Conservation (phyloP, 1,140 invertebrate genomes). For the Teleogryllus occipitalis region DNA sequence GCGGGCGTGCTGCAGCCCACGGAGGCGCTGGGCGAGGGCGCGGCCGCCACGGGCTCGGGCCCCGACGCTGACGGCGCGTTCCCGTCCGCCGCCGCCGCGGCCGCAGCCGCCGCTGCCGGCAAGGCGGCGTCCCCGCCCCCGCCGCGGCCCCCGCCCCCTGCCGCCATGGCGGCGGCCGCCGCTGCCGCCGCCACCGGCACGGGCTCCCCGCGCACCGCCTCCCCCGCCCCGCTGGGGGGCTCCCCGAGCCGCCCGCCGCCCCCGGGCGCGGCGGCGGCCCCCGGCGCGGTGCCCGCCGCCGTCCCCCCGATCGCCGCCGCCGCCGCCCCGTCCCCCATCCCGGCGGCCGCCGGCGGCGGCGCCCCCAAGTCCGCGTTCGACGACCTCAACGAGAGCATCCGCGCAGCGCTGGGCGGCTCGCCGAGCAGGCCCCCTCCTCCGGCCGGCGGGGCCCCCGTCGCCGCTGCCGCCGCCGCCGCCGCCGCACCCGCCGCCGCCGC, state of each 20-base stretch:
- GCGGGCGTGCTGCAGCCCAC: slow-evolving; percentile 30
- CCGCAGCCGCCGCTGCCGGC: slow-evolving; percentile 22
- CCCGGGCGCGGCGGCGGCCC: background rate
- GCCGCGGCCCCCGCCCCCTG: slow-evolving; percentile 27
- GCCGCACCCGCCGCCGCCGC: slow-evolving; percentile 13
- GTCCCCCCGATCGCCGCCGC: too few species aligned
- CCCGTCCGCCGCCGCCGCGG: slow-evolving; percentile 22
- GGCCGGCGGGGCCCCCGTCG: slow-evolving; percentile 9
- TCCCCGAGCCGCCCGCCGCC: slow-evolving; percentile 12
- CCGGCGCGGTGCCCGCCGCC: background rate
- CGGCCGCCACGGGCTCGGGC: background rate
- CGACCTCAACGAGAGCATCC: slow-evolving; percentile 60
- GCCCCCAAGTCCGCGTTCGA: slow-evolving; percentile 54
- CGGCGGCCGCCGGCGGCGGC: background rate
- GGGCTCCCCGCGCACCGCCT: slow-evolving; percentile 30
- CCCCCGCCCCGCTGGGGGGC: slow-evolving; percentile 32
- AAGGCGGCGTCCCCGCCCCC: slow-evolving; percentile 29
- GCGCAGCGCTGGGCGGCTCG: slow-evolving; percentile 55
- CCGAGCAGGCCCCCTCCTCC: slow-evolving; percentile 41
- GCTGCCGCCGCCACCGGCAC: slow-evolving; percentile 31
- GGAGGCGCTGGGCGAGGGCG: slow-evolving; percentile 29
- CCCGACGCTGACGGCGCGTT: background rate
- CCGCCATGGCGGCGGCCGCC: slow-evolving; percentile 23
- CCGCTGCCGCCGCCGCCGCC: background rate
- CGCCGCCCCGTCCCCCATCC: background rate